Evolutionary conservation across 2,113 vertebrate species (phyloP).

Genomic region (Cricetomys ansorgei): DNA sequence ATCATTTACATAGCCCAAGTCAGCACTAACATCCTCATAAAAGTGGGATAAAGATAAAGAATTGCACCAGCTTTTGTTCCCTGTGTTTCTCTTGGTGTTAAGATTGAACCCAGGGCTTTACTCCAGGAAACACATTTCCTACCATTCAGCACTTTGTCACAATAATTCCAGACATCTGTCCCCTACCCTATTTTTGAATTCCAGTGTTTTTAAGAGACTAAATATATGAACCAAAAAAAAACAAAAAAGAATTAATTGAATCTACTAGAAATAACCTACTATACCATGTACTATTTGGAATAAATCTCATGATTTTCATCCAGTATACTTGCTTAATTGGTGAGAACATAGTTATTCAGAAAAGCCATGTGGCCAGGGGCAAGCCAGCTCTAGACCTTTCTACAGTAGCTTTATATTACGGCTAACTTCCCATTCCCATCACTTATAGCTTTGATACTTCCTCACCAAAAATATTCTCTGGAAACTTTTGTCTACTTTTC

Average conservation of each 20-base stretch:
- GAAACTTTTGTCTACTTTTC: neutral
- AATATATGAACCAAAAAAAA: neutral
- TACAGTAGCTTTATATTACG: neutral
- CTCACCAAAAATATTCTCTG: neutral
- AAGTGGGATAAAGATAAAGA: neutral
- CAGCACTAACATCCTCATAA: neutral
- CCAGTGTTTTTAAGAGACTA: neutral
- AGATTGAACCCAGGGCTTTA: neutral
- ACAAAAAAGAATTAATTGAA: neutral
- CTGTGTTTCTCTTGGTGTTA: neutral
- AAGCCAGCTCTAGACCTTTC: neutral
- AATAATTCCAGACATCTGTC: neutral
- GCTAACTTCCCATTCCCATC: neutral
- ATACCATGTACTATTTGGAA: neutral
- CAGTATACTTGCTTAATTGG: neutral
- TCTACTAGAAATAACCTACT: neutral
- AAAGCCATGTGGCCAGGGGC: neutral
- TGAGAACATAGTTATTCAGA: neutral
- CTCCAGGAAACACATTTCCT: neutral
- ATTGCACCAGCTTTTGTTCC: neutral
- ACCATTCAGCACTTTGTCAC: neutral
- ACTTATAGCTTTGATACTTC: neutral
- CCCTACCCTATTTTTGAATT: neutral
- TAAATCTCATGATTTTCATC: neutral
- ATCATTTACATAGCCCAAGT: neutral